These are phyloP conservation scores for Crenichthys baileyi DNA, from an alignment of 2,797 vertebrate genomes.

Conservation along the genomic window DNA sequence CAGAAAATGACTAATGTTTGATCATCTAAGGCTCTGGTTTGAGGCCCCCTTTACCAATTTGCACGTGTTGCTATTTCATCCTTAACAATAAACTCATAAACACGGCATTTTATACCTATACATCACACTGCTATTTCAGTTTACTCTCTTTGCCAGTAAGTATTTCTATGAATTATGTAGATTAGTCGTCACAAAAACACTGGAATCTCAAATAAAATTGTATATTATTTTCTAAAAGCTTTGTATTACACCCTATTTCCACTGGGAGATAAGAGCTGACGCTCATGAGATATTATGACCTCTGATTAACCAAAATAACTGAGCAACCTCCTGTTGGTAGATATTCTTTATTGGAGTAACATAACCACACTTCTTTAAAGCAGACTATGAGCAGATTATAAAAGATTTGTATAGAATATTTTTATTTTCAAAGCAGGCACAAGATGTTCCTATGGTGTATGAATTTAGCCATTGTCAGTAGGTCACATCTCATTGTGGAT, in stretches of 20 bases:
- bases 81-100: too few relatives aligned
- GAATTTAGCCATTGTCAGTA: background rate
- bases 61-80: background rate
- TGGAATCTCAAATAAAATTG: background rate
- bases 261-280: background rate
- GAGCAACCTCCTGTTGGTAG: background rate
- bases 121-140: too few relatives aligned
- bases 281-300: background rate
- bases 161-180: background rate
- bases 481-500: background rate
- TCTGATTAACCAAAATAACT: background rate
- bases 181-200: background rate
- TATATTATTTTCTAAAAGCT: background rate
- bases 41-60: too few relatives aligned
- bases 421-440: background rate
- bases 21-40: too few relatives aligned
- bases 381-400: background rate
- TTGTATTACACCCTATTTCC: background rate
- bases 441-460: background rate
- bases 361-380: background rate
- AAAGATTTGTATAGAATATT: background rate
- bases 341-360: background rate
- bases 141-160: too few relatives aligned
- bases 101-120: too few relatives aligned
- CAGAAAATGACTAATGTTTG: too few relatives aligned